Evolutionary conservation across 2,113 vertebrate genomes (phyloP).

Genomic region (Meriones unguiculatus): DNA sequence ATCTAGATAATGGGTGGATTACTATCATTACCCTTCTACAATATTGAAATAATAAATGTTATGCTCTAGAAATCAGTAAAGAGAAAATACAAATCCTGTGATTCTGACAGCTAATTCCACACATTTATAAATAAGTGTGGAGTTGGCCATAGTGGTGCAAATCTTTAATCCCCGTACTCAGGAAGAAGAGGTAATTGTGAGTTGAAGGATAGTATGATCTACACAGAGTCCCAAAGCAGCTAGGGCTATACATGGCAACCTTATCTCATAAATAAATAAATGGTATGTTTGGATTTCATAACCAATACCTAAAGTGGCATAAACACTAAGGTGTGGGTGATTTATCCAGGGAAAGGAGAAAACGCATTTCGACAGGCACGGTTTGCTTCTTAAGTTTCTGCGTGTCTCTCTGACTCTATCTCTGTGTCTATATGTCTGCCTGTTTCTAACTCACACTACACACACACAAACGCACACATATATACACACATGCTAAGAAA

Average conservation of each 20-base stretch:
- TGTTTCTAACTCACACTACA: background rate
- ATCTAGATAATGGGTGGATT: background rate
- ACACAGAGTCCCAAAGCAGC: background rate
- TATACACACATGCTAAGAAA: background rate
- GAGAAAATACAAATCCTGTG: background rate
- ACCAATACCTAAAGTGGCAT: background rate
- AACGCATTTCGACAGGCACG: background rate
- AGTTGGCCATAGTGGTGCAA: background rate
- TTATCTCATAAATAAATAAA: background rate
- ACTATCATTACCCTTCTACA: background rate
- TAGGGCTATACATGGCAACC: background rate
- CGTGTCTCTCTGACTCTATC: background rate
- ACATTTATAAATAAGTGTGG: background rate
- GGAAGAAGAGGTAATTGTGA: background rate
- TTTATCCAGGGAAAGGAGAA: background rate
- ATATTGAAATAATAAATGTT: slow-evolving; percentile 72
- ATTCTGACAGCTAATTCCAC: background rate
- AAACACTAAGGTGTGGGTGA: background rate
- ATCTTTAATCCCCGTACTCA: background rate
- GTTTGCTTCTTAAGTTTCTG: background rate
- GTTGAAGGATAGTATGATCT: background rate
- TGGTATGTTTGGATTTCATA: background rate
- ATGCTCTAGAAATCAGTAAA: slow-evolving; percentile 79
- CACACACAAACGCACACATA: background rate
- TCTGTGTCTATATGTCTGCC: too few relatives aligned